Evolutionary conservation across 2,113 vertebrate genomes (phyloP).

Genomic region (Hucho hucho): DNA sequence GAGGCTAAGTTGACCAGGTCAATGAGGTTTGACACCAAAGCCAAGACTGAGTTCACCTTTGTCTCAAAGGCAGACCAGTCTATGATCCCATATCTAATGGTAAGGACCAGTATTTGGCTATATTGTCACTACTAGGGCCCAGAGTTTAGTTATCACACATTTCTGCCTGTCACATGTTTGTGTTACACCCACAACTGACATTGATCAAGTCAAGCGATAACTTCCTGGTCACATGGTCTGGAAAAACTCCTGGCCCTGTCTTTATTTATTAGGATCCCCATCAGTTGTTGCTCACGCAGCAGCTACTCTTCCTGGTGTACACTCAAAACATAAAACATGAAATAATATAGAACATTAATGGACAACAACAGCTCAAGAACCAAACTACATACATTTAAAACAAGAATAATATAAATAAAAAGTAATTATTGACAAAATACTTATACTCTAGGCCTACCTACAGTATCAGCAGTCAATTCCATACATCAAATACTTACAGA

Average conservation of each 20-base stretch:
- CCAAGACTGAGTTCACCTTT: conserved; percentile 54
- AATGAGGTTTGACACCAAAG: conserved; percentile 1
- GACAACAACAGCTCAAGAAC: too few relatives aligned
- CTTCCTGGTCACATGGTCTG: background rate
- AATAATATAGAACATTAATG: too few relatives aligned
- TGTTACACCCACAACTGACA: background rate
- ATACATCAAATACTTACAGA: too few relatives aligned
- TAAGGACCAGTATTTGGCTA: conserved; percentile 27
- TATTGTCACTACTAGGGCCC: background rate
- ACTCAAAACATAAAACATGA: too few relatives aligned
- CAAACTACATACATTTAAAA: too few relatives aligned
- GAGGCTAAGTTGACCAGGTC: conserved; percentile 23
- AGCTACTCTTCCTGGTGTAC: too few relatives aligned
- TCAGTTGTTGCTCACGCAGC: too few relatives aligned
- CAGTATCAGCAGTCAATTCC: too few relatives aligned
- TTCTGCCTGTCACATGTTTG: background rate
- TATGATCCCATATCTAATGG: conserved; percentile 50
- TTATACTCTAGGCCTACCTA: too few relatives aligned
- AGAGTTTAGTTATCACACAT: conserved; percentile 4
- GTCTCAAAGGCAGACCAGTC: conserved; percentile 53
- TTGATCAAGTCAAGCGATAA: background rate
- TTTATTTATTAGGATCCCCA: too few relatives aligned
- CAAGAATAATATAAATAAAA: too few relatives aligned
- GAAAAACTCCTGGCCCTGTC: background rate
- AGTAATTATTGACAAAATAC: too few relatives aligned